Percentiles rank a stretch among this genome's conserved stretches.
Conservation (phyloP, 1,140 invertebrate species). For the Microplitis mediator region DNA sequence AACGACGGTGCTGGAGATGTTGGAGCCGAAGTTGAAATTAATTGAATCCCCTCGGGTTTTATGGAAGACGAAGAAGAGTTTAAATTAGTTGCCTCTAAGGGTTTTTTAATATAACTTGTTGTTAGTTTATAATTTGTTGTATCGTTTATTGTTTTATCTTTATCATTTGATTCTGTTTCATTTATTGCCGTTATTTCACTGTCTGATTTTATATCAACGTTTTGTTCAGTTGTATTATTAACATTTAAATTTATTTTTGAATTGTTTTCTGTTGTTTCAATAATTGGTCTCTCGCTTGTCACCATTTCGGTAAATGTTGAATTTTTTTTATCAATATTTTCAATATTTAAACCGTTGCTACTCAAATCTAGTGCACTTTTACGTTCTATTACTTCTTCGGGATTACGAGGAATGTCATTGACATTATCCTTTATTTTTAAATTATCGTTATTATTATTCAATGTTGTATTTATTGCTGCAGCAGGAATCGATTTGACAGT, state of each 20-base stretch:
- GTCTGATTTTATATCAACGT: no score
- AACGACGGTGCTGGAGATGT: neutral
- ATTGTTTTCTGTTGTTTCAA: constrained; percentile 28
- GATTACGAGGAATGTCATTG: constrained; percentile 20
- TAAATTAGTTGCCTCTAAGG: no score
- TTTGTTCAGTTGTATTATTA: no score
- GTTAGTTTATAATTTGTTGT: no score
- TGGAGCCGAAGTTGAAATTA: neutral
- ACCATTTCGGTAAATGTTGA: constrained; percentile 7
- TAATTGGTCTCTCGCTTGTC: neutral
- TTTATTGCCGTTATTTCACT: no score
- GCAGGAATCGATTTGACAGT: neutral
- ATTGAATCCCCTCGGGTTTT: no score
- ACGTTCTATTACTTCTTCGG: constrained; percentile 10
- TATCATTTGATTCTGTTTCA: no score
- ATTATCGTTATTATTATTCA: neutral
- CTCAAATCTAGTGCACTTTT: constrained; percentile 36
- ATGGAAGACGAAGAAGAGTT: no score
- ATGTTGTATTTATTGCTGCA: neutral
- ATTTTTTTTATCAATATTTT: constrained; percentile 23
- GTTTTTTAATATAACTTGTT: no score
- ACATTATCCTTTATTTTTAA: neutral
- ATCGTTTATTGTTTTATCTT: no score
- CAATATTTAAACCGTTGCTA: constrained; percentile 39
- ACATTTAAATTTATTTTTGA: no score